Conservation (phyloP, 1,140 invertebrate genomes). For the Temnothorax curvispinosus region DNA sequence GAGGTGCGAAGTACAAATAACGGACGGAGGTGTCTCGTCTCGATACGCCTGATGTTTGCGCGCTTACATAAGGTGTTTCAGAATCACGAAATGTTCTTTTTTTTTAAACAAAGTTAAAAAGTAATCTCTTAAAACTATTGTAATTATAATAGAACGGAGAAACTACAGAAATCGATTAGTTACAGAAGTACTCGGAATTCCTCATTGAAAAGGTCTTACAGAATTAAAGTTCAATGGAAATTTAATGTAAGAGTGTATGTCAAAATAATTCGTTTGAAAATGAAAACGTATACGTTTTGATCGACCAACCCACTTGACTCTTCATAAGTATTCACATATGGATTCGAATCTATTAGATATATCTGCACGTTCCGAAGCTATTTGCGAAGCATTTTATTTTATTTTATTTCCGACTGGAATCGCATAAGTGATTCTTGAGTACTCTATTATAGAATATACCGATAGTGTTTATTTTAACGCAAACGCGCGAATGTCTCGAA, state of each 20-base stretch:
- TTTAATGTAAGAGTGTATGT: neutral
- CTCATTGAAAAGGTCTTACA: neutral
- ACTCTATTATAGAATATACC: neutral
- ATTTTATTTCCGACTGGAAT: neutral
- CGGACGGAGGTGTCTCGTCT: neutral
- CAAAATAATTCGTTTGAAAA: conserved; percentile 12
- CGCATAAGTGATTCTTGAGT: neutral
- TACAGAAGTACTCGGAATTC: neutral
- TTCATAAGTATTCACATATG: neutral
- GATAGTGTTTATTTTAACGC: neutral
- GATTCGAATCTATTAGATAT: neutral
- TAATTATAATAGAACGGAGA: neutral
- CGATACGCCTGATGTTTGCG: neutral
- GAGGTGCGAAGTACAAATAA: conserved; percentile 67
- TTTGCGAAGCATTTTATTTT: neutral
- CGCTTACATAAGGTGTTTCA: conserved; percentile 24
- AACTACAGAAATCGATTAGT: neutral
- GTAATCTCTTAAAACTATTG: neutral
- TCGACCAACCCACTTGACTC: neutral
- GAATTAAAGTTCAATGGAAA: neutral
- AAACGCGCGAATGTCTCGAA: neutral
- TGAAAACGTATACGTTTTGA: neutral
- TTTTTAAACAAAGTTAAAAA: neutral
- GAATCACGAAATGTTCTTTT: neutral
- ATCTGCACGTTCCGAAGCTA: neutral